Percentiles rank a stretch among this genome's conserved stretches.
phyloP scores from a whole-genome alignment of 2,888 invertebrate genomes.

The Zygothrica quintamaculata region DNA sequence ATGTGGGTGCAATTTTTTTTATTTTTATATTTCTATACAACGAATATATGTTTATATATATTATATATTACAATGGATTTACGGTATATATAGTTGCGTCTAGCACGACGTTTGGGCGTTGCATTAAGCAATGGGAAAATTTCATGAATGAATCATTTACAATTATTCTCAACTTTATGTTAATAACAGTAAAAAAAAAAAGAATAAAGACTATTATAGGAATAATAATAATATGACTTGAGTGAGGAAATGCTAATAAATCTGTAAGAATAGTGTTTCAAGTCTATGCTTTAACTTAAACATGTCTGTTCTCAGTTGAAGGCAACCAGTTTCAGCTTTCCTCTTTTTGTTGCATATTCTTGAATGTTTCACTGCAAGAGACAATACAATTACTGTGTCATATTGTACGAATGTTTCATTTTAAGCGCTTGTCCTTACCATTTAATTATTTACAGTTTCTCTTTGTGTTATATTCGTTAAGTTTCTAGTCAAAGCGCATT shows the following conservation, averaged over 20 bases:
- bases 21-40: conserved; percentile 22
- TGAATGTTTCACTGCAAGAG: not conserved
- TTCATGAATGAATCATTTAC: conserved; percentile 54
- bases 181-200: conserved; percentile 7
- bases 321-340: too few species aligned
- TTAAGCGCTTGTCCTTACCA: not conserved
- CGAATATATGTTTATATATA: conserved; percentile 20
- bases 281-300: too few species aligned
- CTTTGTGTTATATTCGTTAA: conserved; percentile 7
- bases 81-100: conserved; percentile 33
- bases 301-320: too few species aligned
- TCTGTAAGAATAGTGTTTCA: conserved; percentile 4
- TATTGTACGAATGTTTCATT: not conserved
- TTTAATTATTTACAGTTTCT: not conserved
- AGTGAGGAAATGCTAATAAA: conserved; percentile 38
- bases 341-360: conserved; percentile 10
- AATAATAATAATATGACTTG: conserved; percentile 9
- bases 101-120: conserved; percentile 26
- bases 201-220: too few species aligned
- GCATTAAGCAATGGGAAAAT: conserved; percentile 53
- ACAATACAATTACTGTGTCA: too few species aligned
- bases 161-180: conserved; percentile 26
- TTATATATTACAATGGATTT: too few species aligned
- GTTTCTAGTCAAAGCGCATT: too few species aligned
- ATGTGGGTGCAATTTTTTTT: conserved; percentile 47